phyloP scores from a whole-genome alignment of 2,113 vertebrate species.

The Tachuris rubrigastra region DNA sequence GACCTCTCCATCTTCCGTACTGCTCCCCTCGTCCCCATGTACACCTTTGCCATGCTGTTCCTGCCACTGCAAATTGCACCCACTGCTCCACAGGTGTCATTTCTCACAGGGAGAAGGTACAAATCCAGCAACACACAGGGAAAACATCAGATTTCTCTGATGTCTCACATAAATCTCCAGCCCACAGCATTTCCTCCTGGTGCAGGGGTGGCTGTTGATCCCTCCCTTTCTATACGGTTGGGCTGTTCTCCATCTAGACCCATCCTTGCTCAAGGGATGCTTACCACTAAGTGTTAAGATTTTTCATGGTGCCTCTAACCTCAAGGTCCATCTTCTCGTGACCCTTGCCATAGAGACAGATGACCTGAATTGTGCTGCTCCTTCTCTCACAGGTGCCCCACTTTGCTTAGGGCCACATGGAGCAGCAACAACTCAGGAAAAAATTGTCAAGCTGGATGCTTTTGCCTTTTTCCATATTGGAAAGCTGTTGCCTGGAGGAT shows the following conservation, averaged over 20 bases:
- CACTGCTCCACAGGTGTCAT: accelerated
- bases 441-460: background rate
- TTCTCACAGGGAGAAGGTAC: accelerated
- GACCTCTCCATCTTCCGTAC: background rate
- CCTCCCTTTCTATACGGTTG: background rate
- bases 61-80: background rate
- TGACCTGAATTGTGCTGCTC: accelerated
- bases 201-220: background rate
- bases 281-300: background rate
- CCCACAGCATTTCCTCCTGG: too few species aligned
- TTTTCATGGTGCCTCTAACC: background rate
- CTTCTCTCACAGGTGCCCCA: background rate
- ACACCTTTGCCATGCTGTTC: background rate
- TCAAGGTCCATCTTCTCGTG: background rate
- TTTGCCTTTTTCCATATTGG: background rate
- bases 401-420: background rate
- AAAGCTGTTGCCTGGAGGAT: background rate
- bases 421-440: background rate
- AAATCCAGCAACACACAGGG: background rate
- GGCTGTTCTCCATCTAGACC: background rate
- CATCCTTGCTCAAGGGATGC: background rate
- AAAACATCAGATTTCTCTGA: background rate
- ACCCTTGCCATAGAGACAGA: background rate
- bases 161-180: background rate
- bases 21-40: accelerated